Conservation (phyloP, 2,888 invertebrate genomes). For the Acanthopleura granulata region DNA sequence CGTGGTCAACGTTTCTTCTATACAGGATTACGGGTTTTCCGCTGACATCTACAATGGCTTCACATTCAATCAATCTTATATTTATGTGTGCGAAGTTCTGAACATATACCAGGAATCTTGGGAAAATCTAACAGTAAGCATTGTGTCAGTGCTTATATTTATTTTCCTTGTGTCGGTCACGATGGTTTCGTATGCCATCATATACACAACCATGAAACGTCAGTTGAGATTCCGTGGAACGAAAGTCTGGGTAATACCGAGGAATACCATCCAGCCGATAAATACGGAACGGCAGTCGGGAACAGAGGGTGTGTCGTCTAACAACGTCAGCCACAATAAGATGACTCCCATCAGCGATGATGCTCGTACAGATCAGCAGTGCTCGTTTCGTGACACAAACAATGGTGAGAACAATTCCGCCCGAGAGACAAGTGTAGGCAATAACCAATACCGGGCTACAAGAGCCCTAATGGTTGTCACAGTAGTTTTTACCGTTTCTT, state of each 20-base stretch:
- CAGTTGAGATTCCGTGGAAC: background rate
- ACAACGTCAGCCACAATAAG: background rate
- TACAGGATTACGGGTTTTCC: background rate
- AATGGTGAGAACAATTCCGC: background rate
- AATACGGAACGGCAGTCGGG: background rate
- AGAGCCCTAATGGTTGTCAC: slow-evolving; percentile 1
- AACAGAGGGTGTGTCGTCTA: background rate
- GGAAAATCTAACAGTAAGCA: background rate
- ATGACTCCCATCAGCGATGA: too few relatives aligned
- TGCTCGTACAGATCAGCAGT: too few relatives aligned
- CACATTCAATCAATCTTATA: background rate
- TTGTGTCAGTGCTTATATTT: background rate
- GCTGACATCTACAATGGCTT: background rate
- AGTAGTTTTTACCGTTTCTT: background rate
- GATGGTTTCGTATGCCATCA: background rate
- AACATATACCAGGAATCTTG: background rate
- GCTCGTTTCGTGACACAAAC: background rate
- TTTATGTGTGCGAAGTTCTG: background rate
- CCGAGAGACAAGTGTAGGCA: background rate
- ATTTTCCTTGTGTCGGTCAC: background rate
- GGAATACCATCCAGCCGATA: background rate
- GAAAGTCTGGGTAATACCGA: background rate
- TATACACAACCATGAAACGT: background rate
- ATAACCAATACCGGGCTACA: background rate
- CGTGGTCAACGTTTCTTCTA: background rate